Evolutionary conservation across 2,113 vertebrate species (phyloP), one percentile per base, ranked within the genome.

Genomic region (Pterocles orientalis): DNA sequence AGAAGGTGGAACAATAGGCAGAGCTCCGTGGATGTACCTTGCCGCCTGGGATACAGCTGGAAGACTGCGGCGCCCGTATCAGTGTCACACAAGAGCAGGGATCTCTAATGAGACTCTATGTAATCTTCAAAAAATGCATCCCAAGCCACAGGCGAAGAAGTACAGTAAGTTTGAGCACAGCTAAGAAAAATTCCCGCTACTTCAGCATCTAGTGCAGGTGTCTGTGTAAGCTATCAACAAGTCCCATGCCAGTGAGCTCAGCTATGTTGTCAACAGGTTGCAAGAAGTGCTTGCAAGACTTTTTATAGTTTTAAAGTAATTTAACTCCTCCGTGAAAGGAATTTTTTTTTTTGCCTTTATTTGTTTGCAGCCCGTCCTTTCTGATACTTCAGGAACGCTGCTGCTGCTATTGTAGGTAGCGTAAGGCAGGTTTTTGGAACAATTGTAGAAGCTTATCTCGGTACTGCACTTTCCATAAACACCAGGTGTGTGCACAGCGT

Each of bases 41-140:
- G 56, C 80, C 1, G 7, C 41, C 62, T 13, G 11, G 88, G 68
- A 81, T 62, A 64, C 83, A 60, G 88, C 82, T 92, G 85, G 68
- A 86, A 90, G 90, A 54, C 72, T 29, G 83, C 79, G 39, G 62
- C 17, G 70, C 53, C 78, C 39, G 65, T 94, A 62, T 82, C 88
- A 7, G 83, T 94, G 95, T 90, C 88, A 68, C 82, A 58, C 34
- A 12, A 89, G 81, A 92, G 70, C 86, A 48, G 86, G 82, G 90
- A 98, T 93, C 86, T 95, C 93, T 97, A 96, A 95, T 95, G 95
- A 98, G 95, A 92, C 95, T 73, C 0, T 98, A 94, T 98, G 97
- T 97, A 97, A 98, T 96, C 97, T 97, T 95, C 91, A 93, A 97
- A 98, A 97, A 98, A 98, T 97, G 95, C 92, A 94, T 96, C 97